Evolutionary conservation across 2,113 vertebrate genomes (phyloP).

Genomic region (Nettapus auritus): DNA sequence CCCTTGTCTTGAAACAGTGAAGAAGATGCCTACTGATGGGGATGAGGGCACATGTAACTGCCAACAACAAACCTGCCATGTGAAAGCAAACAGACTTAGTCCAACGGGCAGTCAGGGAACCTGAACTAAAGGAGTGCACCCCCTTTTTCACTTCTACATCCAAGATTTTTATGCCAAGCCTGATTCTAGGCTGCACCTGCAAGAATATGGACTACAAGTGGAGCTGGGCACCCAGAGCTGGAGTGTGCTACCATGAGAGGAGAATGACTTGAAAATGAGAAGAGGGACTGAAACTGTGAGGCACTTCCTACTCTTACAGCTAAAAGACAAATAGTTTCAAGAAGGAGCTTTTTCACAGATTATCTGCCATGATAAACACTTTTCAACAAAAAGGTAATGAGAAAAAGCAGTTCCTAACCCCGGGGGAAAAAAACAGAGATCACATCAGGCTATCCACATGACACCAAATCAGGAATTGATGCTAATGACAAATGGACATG

Average conservation of each 20-base stretch:
- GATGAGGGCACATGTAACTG: background rate
- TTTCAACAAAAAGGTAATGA: conserved; percentile 62
- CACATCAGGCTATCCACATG: background rate
- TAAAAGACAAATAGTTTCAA: conserved; percentile 58
- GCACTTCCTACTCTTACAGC: background rate
- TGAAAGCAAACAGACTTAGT: background rate
- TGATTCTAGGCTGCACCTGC: background rate
- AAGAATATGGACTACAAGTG: background rate
- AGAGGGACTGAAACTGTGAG: background rate
- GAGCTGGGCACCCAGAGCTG: background rate
- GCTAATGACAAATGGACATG: background rate
- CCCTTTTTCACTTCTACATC: background rate
- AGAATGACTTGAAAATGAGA: background rate
- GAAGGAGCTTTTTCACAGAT: conserved; percentile 39
- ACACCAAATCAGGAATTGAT: conserved; percentile 35
- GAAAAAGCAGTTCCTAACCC: conserved; percentile 47
- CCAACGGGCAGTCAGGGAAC: background rate
- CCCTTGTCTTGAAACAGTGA: too few relatives aligned
- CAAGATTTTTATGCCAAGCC: background rate
- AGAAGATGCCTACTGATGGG: background rate
- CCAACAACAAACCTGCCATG: background rate
- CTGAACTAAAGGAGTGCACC: background rate
- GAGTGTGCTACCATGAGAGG: background rate
- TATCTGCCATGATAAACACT: conserved; percentile 50
- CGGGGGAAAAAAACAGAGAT: conserved; percentile 35